These are phyloP conservation scores for Saxidomus purpurata DNA, from an alignment of 1,140 invertebrate species.

Conservation along the genomic window DNA sequence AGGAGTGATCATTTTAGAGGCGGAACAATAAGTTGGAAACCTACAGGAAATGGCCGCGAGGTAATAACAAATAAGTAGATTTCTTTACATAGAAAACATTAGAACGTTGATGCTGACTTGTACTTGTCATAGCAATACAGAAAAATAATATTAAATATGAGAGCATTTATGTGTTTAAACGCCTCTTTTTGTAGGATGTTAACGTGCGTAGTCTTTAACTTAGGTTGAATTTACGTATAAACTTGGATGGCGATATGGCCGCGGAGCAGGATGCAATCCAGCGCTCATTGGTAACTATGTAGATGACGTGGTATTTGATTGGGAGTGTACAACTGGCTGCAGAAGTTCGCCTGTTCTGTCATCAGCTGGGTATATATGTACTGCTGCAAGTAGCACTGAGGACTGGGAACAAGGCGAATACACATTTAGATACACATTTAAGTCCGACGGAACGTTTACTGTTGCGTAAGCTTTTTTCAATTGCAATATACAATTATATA, in stretches of 20 bases:
- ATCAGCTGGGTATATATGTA: not conserved
- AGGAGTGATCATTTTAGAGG: slow-evolving; percentile 5
- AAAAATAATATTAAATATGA: no score
- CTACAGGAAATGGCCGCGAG: not conserved
- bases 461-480: not conserved
- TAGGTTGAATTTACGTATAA: slow-evolving; percentile 33
- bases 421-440: slow-evolving; percentile 27
- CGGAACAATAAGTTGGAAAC: slow-evolving; percentile 14
- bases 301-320: not conserved
- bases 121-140: no score
- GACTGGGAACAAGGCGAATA: slow-evolving; percentile 44
- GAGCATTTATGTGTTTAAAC: no score
- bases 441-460: not conserved
- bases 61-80: not conserved
- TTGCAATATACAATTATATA: no score
- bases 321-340: slow-evolving; percentile 10
- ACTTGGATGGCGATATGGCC: not conserved
- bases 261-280: not conserved
- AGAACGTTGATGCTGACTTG: no score
- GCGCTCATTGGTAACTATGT: not conserved
- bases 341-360: not conserved
- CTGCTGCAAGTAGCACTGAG: not conserved
- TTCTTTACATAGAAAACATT: no score
- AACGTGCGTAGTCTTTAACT: no score
- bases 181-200: no score